phyloP scores from a whole-genome alignment of 2,113 vertebrate genomes.

The Naja naja region DNA sequence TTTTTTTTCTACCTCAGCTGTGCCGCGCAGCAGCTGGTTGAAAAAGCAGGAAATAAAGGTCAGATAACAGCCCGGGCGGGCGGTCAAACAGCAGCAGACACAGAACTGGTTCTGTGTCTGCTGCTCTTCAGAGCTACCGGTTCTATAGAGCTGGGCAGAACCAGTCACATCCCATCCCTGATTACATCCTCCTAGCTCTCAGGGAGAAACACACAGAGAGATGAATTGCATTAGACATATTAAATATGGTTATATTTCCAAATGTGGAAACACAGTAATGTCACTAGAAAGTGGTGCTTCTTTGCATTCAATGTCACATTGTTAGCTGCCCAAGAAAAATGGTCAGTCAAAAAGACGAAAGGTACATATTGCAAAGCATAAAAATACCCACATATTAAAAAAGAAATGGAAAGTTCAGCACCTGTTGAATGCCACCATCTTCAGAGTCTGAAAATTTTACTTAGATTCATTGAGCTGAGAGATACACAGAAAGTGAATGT shows the following conservation, averaged over 20 bases:
- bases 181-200: background rate
- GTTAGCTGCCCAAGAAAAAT: background rate
- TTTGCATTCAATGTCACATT: background rate
- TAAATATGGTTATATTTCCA: background rate
- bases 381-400: background rate
- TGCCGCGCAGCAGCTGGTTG: too few species aligned
- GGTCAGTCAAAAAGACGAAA: background rate
- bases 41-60: too few species aligned
- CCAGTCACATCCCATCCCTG: too few species aligned
- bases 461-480: too few species aligned
- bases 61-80: too few species aligned
- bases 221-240: background rate
- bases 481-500: background rate
- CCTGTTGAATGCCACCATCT: background rate
- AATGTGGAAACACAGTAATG: background rate
- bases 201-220: background rate
- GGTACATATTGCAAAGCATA: background rate
- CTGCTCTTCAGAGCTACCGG: too few species aligned
- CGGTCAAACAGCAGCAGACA: too few species aligned
- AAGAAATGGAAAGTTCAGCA: too few species aligned
- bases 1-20: too few species aligned
- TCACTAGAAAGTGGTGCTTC: background rate
- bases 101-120: too few species aligned
- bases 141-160: too few species aligned
- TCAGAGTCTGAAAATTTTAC: background rate